Conservation (phyloP, 2,888 invertebrate species). For the Venustoraphidia nigricollis region DNA sequence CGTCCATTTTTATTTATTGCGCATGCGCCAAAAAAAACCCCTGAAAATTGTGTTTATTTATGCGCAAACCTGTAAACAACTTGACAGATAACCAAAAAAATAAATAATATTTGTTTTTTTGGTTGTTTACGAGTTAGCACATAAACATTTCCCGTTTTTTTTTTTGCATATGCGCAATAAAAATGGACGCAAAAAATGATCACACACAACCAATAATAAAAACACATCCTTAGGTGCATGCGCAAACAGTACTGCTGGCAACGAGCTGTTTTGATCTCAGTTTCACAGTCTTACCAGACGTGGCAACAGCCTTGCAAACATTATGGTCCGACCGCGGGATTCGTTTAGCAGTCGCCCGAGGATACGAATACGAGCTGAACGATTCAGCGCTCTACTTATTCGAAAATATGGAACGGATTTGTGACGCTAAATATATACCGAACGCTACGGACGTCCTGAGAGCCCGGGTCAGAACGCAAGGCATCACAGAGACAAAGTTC, state of each 20-base stretch:
- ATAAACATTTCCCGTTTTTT: no score
- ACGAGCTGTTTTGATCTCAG: conserved; percentile 38
- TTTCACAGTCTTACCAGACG: conserved; percentile 33
- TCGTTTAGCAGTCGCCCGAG: conserved; percentile 42
- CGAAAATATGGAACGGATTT: conserved; percentile 49
- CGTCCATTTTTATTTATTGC: no score
- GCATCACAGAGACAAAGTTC: conserved; percentile 50
- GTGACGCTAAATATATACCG: conserved; percentile 44
- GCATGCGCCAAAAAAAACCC: no score
- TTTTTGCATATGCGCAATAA: no score
- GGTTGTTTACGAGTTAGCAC: no score
- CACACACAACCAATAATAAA: no score
- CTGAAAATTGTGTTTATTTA: no score
- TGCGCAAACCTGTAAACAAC: no score
- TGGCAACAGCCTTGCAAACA: conserved; percentile 34
- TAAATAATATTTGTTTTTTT: no score
- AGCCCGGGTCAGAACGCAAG: conserved; percentile 46
- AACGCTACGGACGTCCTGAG: conserved; percentile 45
- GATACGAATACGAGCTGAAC: conserved; percentile 49
- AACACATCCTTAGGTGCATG: conserved; percentile 25
- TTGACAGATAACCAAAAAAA: no score
- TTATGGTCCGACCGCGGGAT: conserved; percentile 49
- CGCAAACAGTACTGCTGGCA: conserved; percentile 33
- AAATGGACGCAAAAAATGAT: no score
- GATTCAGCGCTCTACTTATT: conserved; percentile 50